Conservation (phyloP, 2,888 invertebrate genomes). For the Lasioglossum figueresi region DNA sequence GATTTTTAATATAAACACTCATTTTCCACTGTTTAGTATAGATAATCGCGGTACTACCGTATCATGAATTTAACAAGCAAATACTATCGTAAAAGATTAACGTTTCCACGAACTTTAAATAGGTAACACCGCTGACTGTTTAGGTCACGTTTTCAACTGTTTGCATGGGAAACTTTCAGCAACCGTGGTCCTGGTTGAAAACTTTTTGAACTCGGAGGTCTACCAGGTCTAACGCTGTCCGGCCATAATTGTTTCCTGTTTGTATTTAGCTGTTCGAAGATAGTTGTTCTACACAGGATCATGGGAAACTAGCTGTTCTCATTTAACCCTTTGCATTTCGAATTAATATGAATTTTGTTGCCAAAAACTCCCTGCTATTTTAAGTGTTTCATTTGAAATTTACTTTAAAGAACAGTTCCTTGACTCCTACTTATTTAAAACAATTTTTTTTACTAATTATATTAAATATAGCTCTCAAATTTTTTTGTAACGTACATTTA, state of each 20-base stretch:
- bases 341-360: no score
- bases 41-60: background rate
- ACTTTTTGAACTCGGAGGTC: background rate
- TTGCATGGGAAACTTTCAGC: background rate
- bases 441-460: no score
- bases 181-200: background rate
- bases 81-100: background rate
- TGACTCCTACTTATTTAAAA: no score
- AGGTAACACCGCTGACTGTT: background rate
- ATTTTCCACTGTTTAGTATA: background rate
- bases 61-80: background rate
- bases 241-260: background rate
- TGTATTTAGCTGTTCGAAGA: background rate
- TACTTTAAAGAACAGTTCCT: no score
- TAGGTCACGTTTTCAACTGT: background rate
- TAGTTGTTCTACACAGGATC: background rate
- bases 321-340: no score
- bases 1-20: no score
- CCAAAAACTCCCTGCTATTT: no score
- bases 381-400: no score
- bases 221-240: background rate
- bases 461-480: no score
- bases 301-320: background rate
- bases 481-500: no score
- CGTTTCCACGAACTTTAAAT: background rate